A percentile compares a stretch with the other conserved stretches of the same genome.
Conservation (phyloP, 2,113 vertebrate genomes). For the Nothocercus nigrocapillus region DNA sequence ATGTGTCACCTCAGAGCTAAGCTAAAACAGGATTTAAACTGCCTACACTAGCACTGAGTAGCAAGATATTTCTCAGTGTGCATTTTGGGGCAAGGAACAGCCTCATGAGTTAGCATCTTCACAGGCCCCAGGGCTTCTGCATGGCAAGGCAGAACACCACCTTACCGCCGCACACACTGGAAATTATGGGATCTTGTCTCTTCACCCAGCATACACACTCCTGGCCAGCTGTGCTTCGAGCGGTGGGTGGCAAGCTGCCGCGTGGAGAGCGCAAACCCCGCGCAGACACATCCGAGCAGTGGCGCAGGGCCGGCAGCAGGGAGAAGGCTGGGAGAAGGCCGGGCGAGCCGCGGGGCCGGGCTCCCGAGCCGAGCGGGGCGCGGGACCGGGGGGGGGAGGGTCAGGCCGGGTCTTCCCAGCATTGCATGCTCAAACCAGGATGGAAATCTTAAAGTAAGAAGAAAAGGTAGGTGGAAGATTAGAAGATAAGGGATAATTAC, state of each 20-base stretch:
- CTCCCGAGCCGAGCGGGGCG: background rate
- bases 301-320: background rate
- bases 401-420: background rate
- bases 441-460: background rate
- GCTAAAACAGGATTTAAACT: slow-evolving; percentile 10
- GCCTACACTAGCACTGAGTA: background rate
- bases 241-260: background rate
- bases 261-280: background rate
- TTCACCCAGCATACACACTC: background rate
- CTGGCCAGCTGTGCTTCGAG: background rate
- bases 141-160: background rate
- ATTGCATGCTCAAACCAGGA: background rate
- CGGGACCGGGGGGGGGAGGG: background rate
- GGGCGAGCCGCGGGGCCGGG: background rate
- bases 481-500: background rate
- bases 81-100: background rate
- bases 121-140: background rate
- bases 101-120: background rate
- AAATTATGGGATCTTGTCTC: background rate
- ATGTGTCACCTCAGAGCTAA: background rate
- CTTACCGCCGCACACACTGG: background rate
- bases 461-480: background rate
- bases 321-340: background rate
- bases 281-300: rapidly evolving
- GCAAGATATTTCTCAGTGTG: background rate